Evolutionary conservation across 2,888 invertebrate genomes (phyloP), one percentile per base, ranked within the genome.

Genomic region (Abscondita cerata): DNA sequence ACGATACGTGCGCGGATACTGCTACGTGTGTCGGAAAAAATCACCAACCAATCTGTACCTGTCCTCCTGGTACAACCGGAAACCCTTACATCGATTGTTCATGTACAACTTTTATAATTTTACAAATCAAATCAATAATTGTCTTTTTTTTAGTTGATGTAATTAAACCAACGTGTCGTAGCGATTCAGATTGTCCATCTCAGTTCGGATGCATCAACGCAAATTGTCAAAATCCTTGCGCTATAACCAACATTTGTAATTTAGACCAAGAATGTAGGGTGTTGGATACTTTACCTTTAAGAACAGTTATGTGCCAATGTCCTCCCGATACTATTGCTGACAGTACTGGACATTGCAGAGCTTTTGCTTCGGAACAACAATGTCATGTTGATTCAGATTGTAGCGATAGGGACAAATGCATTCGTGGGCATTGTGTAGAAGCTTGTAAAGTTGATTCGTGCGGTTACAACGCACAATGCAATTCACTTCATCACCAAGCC

Each of bases 271-370:
- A 89, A 60, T 95, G 95, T 77, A 84, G 87, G 61, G 91, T 93
- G 0, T 82, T 91, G 9, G 92, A 93, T 70, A 89, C 92, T 0
- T 76, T 90, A 46, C 94, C 95, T 1, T 80, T 94, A 65, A 86
- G 93, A 52, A 93, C 94, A 0, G 89, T 95, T 71, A 91, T 94
- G 71, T 95, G 95, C 76, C 87, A 91, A 73, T 96, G 95, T 80
- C 92, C 93, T 12, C 85, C 89, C 38, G 93, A 94, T 64, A 92
- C 91, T 0, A 85, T 92, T 44, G 87, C 89, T 0, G 90, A 91
- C 67, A 84, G 84, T 4, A 87, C 88, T 55, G 91, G 89, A 68
- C 87, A 87, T 66, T 95, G 95, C 78, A 86, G 87, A 65, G 63
- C 78, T 1, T 75, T 81, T 2, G 58, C 68, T 25, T 68, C 70